Percentiles rank a stretch among this genome's conserved stretches.
Evolutionary conservation across 2,888 invertebrate species (phyloP).

Genomic region (Eupithecia exiguata): DNA sequence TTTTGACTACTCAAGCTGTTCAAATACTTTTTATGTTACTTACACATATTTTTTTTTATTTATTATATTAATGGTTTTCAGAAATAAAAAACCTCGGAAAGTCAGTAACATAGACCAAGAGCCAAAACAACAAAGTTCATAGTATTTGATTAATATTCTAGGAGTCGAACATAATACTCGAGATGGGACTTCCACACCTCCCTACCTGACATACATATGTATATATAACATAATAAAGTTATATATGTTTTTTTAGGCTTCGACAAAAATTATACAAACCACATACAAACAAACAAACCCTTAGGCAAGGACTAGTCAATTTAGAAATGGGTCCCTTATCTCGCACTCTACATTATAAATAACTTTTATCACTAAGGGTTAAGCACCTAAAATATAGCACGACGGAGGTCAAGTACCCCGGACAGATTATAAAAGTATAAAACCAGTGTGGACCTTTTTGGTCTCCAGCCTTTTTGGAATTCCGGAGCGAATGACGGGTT

Average conservation of each 20-base stretch:
- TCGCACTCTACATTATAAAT: constrained; percentile 39
- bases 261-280: no score
- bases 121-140: constrained; percentile 45
- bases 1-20: no score
- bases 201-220: no score
- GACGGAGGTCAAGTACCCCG: constrained; percentile 39
- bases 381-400: constrained; percentile 39
- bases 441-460: constrained; percentile 28
- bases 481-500: constrained; percentile 10
- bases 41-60: no score
- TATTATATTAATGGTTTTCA: no score
- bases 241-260: no score
- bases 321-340: constrained; percentile 38
- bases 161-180: constrained; percentile 31
- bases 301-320: constrained; percentile 8
- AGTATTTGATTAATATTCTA: constrained; percentile 64
- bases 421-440: constrained; percentile 29
- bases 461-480: constrained; percentile 22
- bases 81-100: neutral
- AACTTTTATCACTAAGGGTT: constrained; percentile 44
- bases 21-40: no score
- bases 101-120: constrained; percentile 38
- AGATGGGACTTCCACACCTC: neutral
- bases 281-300: neutral
- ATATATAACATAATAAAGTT: no score